Percentiles rank a stretch among this genome's conserved stretches.
phyloP scores from a whole-genome alignment of 1,140 invertebrate species.

The Oedothorax gibbosus region DNA sequence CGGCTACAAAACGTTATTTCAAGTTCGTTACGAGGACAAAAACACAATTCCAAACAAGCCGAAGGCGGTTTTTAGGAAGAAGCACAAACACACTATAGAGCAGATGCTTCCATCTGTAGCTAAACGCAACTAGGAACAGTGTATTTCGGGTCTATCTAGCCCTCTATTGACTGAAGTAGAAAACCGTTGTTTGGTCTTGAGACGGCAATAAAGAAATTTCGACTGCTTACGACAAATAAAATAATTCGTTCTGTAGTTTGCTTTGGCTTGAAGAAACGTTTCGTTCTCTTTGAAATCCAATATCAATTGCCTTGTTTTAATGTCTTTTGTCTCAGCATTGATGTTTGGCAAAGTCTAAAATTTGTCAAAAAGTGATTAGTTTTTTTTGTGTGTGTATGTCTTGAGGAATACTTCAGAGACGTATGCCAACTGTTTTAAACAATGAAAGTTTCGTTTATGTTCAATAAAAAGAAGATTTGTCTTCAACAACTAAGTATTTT shows the following conservation, averaged over 20 bases:
- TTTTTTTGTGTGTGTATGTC: too few species aligned
- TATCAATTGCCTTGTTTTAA: too few species aligned
- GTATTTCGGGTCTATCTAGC: not conserved
- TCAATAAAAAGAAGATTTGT: too few species aligned
- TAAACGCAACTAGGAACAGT: not conserved
- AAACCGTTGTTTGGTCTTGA: slow-evolving; percentile 8
- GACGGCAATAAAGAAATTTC: slow-evolving; percentile 16
- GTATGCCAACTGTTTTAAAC: too few species aligned
- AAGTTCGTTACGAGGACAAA: slow-evolving; percentile 17
- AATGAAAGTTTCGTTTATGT: too few species aligned
- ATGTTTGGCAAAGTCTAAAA: too few species aligned
- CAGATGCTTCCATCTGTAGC: not conserved
- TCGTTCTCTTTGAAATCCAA: slow-evolving; percentile 2
- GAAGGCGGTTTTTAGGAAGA: not conserved
- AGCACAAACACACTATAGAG: not conserved
- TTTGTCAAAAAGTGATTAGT: too few species aligned
- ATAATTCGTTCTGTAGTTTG: slow-evolving; percentile 21
- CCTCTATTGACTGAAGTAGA: slow-evolving; percentile 34
- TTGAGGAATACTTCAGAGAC: too few species aligned
- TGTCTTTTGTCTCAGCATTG: too few species aligned
- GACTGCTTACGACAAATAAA: slow-evolving; percentile 10
- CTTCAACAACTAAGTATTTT: too few species aligned
- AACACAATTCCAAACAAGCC: slow-evolving; percentile 27
- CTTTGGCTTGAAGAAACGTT: not conserved
- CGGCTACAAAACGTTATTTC: slow-evolving; percentile 18